Base-by-base conservation (phyloP, 2,888 invertebrate species). In the Diaphora mendica region DNA sequence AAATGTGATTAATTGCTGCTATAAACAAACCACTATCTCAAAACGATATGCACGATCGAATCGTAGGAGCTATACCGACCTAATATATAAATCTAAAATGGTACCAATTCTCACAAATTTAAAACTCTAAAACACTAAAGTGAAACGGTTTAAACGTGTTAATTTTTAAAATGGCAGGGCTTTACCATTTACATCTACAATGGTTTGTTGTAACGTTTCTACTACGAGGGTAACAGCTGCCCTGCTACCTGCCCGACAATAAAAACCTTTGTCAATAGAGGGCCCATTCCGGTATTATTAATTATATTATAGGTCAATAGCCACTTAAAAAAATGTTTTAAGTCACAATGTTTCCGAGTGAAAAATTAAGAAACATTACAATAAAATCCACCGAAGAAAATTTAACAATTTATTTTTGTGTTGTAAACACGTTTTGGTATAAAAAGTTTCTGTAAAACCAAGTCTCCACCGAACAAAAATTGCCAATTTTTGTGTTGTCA, bases 181-280 rank as follows among this genome's bases (percentile, higher is more conserved):
- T 86, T 85, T 87, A 84, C 81, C 86, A 84, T 85, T 87, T 85
- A 82, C 85, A 87, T 88, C 82, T 82, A 90, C 88, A 92, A 90
- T 89, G 86, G 88, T 87, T 84, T 91, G 91, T 90, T 91, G 92
- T 89, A 85, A 84, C 90, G 88, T 88, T 89, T 81, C 85, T 86
- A 87, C 87, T 85, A 74, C 82, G 87, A 89, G 90, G 91, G 92
- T 90, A 90, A 91, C 94, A 92, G 91, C 92, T 92, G 92, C 88
- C 84, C 84, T 82, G 84, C 93, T 94, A 95, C 95, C 95, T 95
- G 95, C 94, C 90, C 87, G 85, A 94, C 93, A 93, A 92, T 91
- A 91, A 89, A 89, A 85, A 81, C 89, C 86, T 88, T 87, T 90
- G 90, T 92, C 91, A 92, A 92, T 91, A 92, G 89, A 90, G 89